Conservation (phyloP, 2,113 vertebrate species). For the Sapayoa aenigma region DNA sequence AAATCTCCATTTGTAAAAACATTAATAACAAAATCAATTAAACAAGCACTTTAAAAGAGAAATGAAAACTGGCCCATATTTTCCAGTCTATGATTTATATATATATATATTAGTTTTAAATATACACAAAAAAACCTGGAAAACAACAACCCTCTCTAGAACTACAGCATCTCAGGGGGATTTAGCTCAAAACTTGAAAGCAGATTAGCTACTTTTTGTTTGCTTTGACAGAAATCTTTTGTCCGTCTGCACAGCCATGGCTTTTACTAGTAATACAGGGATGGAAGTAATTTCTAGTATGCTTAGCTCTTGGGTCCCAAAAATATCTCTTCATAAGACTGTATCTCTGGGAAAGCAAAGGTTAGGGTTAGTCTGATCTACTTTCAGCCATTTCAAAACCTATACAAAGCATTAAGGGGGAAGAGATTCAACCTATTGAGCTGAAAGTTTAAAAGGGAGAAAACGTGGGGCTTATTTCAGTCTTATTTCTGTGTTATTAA, state of each 20-base stretch:
- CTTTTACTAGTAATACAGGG: neutral
- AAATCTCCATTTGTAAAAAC: constrained; percentile 51
- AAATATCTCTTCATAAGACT: neutral
- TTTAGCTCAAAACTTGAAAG: constrained; percentile 52
- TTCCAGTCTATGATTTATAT: neutral
- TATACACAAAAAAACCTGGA: neutral
- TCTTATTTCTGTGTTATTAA: neutral
- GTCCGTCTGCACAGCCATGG: neutral
- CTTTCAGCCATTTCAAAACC: constrained; percentile 1
- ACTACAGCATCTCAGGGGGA: neutral
- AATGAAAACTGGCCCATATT: neutral
- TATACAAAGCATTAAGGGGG: neutral
- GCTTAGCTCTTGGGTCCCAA: neutral
- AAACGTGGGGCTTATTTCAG: neutral
- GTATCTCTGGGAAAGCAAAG: neutral
- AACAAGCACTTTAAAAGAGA: constrained; percentile 41
- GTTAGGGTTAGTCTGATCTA: constrained; percentile 2
- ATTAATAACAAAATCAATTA: constrained; percentile 54
- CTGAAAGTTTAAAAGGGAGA: neutral
- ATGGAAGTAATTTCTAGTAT: neutral
- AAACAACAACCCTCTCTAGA: neutral
- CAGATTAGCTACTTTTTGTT: constrained; percentile 44
- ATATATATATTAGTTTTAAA: neutral
- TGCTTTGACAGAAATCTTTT: constrained; percentile 49
- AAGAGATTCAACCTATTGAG: neutral